These are phyloP conservation scores for Leptura quadrifasciata DNA, from an alignment of 2,888 invertebrate species.

Conservation along the genomic window DNA sequence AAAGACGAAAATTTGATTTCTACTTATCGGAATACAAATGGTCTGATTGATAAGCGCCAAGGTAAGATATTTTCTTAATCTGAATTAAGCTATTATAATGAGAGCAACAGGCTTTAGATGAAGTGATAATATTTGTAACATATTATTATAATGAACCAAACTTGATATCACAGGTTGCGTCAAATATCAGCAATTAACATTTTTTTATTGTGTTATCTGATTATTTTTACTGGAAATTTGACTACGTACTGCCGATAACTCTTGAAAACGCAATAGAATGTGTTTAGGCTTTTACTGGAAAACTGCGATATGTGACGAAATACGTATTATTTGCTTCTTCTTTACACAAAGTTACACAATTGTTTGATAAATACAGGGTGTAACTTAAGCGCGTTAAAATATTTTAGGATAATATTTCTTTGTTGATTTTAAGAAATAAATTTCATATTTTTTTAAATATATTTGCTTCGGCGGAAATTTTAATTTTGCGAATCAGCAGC, in stretches of 20 bases:
- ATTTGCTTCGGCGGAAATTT: no score
- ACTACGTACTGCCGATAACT: not conserved
- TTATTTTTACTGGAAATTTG: not conserved
- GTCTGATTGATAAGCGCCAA: slow-evolving; percentile 28
- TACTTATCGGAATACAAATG: not conserved
- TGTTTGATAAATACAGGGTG: no score
- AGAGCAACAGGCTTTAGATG: slow-evolving; percentile 33
- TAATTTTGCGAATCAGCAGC: no score
- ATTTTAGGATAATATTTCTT: no score
- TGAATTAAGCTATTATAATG: slow-evolving; percentile 9
- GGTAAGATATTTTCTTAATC: slow-evolving; percentile 24
- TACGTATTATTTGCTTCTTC: no score
- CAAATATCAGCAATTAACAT: slow-evolving; percentile 21
- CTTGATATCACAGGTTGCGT: slow-evolving; percentile 11
- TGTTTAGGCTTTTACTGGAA: not conserved
- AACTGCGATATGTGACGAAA: not conserved
- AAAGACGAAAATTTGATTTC: slow-evolving; percentile 22
- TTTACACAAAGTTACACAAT: no score
- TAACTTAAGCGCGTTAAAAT: no score
- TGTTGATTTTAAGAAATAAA: no score
- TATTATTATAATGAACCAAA: slow-evolving; percentile 23
- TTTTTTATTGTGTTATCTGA: slow-evolving; percentile 19
- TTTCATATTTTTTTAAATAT: no score
- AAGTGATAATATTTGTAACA: slow-evolving; percentile 27
- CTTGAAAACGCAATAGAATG: not conserved